These are phyloP conservation scores for Enteromius anoplus DNA, from an alignment of 2,797 vertebrate genomes.

Conservation along the genomic window DNA sequence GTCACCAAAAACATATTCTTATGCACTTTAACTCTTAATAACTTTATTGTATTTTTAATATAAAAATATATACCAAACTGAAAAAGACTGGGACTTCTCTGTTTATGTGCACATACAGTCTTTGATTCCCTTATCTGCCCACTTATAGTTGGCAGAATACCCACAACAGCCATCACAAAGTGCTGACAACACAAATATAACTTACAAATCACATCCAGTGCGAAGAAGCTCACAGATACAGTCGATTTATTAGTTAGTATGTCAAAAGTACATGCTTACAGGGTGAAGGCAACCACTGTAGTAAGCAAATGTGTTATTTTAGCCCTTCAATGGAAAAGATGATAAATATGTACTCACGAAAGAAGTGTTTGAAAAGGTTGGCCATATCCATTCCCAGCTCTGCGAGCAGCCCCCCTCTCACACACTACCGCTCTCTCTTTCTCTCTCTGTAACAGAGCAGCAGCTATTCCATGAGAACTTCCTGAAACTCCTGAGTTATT, in stretches of 20 bases:
- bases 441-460: constrained; percentile 41
- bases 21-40: background rate
- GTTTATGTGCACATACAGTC: constrained; percentile 70
- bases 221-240: background rate
- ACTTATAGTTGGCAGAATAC: constrained; percentile 62
- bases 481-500: constrained; percentile 75
- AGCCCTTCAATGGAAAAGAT: constrained; percentile 41
- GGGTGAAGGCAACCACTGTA: constrained; percentile 1
- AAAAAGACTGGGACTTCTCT: constrained; percentile 70
- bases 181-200: constrained; percentile 55
- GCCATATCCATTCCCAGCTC: constrained; percentile 52
- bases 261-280: background rate
- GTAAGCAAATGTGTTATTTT: background rate
- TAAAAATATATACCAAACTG: constrained; percentile 16
- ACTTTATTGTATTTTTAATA: background rate
- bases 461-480: constrained; percentile 58
- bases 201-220: constrained; percentile 8
- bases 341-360: constrained; percentile 80
- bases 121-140: constrained; percentile 76
- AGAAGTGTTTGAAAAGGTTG: constrained; percentile 84
- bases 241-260: background rate
- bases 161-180: constrained; percentile 57
- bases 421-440: constrained; percentile 34
- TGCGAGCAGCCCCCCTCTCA: constrained; percentile 36
- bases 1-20: background rate